Evolutionary conservation across 2,797 vertebrate species (phyloP), one percentile per base, ranked within the genome.

Genomic region (Tadarida brasiliensis): DNA sequence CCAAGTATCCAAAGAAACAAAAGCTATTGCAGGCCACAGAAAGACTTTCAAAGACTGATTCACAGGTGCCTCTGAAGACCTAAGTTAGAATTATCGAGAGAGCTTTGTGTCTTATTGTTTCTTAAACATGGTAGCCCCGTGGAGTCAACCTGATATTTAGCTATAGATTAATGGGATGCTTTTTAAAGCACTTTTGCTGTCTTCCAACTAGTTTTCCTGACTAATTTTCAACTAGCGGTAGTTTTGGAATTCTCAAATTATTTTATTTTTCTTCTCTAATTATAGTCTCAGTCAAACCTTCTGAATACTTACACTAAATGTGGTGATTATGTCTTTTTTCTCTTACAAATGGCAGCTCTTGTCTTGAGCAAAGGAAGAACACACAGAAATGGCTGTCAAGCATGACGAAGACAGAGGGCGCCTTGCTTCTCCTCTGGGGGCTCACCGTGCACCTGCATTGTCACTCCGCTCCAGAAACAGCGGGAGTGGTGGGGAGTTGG

Each of bases 1-100:
- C 47, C 57, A 39, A 91, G 76, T 96, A 92, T 96, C 89, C 84
- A 56, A 96, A 88, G 92, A 97, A 91, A 97, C 95, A 93, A 96
- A 96, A 93, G 96, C 77, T 97, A 81, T 94, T 90, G 87, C 24
- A 28, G 57, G 87, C 90, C 68, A 92, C 77, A 97, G 92, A 95
- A 71, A 95, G 95, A 92, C 90, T 93, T 94, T 94, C 86, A 91
- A 96, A 91, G 76, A 59, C 76, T 86, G 92, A 78, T 87, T 96
- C 80, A 94, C 65, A 94, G 86, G 81, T 86, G 81, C 35, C 84
- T 94, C 17, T 83, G 97, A 93, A 93, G 67, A 88, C 49, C 71
- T 22, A 93, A 78, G 57, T 65, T 92, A 88, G 91, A 95, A 96
- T 97, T 87, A 96, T 61, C 12, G 6, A 84, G 68, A 92, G 67